Base-by-base conservation (phyloP, 2,113 vertebrate species). In the Motacilla tschutschensis region DNA sequence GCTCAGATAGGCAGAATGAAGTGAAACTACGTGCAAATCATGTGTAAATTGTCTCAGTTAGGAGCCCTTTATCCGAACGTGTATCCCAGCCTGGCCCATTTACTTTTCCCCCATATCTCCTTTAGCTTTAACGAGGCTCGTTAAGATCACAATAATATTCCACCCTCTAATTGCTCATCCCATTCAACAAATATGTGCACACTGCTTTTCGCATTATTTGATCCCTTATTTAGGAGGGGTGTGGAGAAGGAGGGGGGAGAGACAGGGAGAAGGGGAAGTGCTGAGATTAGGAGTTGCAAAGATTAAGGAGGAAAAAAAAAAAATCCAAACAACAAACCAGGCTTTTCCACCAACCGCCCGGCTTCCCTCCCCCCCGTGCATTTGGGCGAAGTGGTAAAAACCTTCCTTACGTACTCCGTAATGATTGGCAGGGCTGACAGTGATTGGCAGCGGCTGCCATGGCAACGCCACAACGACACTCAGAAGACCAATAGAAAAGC, bases 381-480 rank as follows among this genome's bases (percentile, higher is more conserved):
- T 92, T 96, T 97, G 94, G 97, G 98, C 98, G 96, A 97, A 98
- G 98, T 98, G 98, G 98, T 98, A 98, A 99, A 98, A 98, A 98
- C 98, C 98, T 97, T 96, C 95, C 96, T 97, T 99, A 99, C 99
- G 99, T 99, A 98, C 98, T 98, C 98, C 97, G 97, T 98, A 97
- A 98, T 99, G 99, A 99, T 99, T 99, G 99, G 99, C 98, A 99
- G 98, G 97, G 97, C 98, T 99, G 99, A 99, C 99, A 99, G 99
- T 99, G 99, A 99, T 99, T 99, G 99, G 98, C 99, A 99, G 98
- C 93, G 91, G 98, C 97, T 98, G 98, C 98, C 98, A 98, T 99
- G 99, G 98, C 98, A 98, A 99, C 99, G 98, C 97, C 97, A 98
- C 98, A 98, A 98, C 98, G 99, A 99, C 99, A 99, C 97, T 97